Evolutionary conservation across 23 tunicate genomes (phyloP).

Genomic region (Ascidia mentula): DNA sequence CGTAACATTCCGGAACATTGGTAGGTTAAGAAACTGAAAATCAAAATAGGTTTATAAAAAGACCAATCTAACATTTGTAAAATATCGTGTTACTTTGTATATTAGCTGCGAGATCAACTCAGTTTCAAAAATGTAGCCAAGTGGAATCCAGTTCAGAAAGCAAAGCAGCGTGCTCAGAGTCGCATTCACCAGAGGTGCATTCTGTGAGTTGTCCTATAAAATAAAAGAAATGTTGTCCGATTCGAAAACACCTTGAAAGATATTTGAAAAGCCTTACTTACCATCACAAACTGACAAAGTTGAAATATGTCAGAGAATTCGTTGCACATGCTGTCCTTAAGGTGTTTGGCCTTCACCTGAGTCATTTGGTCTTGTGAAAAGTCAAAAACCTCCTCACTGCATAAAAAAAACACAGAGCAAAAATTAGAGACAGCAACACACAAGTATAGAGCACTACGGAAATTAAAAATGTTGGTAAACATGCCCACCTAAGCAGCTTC

Average conservation of each 20-base stretch:
- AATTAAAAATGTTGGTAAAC: no score
- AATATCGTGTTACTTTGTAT: constrained; percentile 36
- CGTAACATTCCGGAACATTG: constrained; percentile 95
- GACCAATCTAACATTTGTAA: neutral
- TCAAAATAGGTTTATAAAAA: neutral
- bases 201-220: constrained; percentile 89
- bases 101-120: constrained; percentile 77
- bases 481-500: constrained; percentile 73
- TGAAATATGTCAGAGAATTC: constrained; percentile 98
- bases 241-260: no score
- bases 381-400: constrained; percentile 99
- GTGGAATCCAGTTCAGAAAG: constrained; percentile 99
- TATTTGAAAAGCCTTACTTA: no score
- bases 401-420: constrained; percentile 7
- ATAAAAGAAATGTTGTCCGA: no score
- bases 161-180: constrained; percentile 93
- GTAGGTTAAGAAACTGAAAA: constrained; percentile 79
- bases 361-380: constrained; percentile 99
- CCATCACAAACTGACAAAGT: constrained; percentile 96
- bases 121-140: constrained; percentile 96
- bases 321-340: constrained; percentile 98
- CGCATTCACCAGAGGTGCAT: constrained; percentile 85
- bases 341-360: constrained; percentile 96
- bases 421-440: neutral
- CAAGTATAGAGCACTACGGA: neutral